Percentiles rank a stretch among this genome's conserved stretches.
Conservation (phyloP, 1,140 invertebrate genomes). For the Hyles vespertilio region DNA sequence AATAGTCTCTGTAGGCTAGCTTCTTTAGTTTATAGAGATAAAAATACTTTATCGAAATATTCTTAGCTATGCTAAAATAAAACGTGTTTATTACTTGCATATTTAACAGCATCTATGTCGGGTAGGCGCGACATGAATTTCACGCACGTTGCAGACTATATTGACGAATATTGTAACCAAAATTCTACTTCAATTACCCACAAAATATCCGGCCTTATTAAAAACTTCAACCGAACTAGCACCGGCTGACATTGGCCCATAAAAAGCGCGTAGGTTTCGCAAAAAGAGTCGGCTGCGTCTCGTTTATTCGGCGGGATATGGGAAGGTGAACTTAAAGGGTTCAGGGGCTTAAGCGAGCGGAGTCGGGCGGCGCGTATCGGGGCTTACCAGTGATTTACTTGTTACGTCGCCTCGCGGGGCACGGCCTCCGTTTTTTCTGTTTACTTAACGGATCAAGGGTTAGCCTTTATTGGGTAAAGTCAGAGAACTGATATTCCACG, state of each 20-base stretch:
- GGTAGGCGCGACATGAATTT: too few species aligned
- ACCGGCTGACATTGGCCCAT: conserved; percentile 1
- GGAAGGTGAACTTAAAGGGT: conserved; percentile 65
- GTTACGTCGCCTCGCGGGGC: conserved; percentile 55
- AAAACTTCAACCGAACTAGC: too few species aligned
- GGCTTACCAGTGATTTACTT: conserved; percentile 69
- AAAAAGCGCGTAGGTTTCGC: background rate
- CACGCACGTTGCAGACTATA: too few species aligned
- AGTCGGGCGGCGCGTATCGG: conserved; percentile 45
- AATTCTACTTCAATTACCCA: too few species aligned
- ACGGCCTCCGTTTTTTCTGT: conserved; percentile 62
- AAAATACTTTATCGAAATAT: too few species aligned
- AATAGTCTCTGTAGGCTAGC: too few species aligned
- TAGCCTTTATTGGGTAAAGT: conserved; percentile 71
- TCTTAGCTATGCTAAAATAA: too few species aligned
- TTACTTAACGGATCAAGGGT: conserved; percentile 70
- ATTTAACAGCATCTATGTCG: too few species aligned
- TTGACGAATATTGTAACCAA: too few species aligned
- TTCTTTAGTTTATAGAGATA: too few species aligned
- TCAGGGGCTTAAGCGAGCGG: conserved; percentile 45
- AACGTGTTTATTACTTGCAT: too few species aligned
- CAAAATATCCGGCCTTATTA: too few species aligned
- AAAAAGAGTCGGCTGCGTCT: conserved; percentile 25
- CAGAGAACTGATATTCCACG: conserved; percentile 61
- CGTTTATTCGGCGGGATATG: conserved; percentile 48